Base-by-base conservation (phyloP, 2,888 invertebrate species). In the Troglohyphantes excavatus region DNA sequence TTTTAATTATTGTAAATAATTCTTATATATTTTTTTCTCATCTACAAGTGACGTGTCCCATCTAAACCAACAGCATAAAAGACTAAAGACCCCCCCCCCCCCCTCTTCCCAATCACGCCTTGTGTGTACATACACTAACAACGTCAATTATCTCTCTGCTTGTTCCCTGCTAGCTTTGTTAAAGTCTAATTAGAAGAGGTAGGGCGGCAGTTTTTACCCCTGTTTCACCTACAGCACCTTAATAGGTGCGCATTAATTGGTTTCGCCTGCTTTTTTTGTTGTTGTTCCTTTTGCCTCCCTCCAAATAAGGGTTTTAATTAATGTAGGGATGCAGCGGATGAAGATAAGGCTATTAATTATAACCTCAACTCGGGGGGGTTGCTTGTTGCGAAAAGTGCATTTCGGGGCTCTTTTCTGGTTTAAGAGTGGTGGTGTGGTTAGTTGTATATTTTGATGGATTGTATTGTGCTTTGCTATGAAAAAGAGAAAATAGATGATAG, bases 161-260 rank as follows among this genome's bases (percentile, higher is more conserved):
- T 33, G 17, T 53, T 29, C 46, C 53, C 39, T 65, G 23, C n/a
- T 68, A 27, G 65, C 85, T 61, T 86, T 86, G 85, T 86, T 78
- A 70, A 61, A 33, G 59, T 21, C 85, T 86, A 86, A 86, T 86
- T 86, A 76, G 70, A 59, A 78, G 85, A 53, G 75, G 75, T 21
- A 63, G 17, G 63, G 23, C 13, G 53, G 53, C 53, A 53, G 61
- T 76, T 84, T 76, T 68, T 76, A 75, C 75, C 67, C 29, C 83
- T 83, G 39, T 72, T 61, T 61, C 84, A 84, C 84, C 84, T 84
- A 75, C 68, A 43, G 85, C 26, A 73, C 73, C 72, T 82, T 89
- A 82, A 76, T 89, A 82, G 85, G 78, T 46, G 59, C 21, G 33
- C 82, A 82, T 82, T 89, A 89, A 89, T 89, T 89, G 88, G 82